A percentile compares a stretch with the other conserved stretches of the same genome.
Evolutionary conservation across 2,797 vertebrate genomes (phyloP).

Genomic region (Propithecus perrieri): DNA sequence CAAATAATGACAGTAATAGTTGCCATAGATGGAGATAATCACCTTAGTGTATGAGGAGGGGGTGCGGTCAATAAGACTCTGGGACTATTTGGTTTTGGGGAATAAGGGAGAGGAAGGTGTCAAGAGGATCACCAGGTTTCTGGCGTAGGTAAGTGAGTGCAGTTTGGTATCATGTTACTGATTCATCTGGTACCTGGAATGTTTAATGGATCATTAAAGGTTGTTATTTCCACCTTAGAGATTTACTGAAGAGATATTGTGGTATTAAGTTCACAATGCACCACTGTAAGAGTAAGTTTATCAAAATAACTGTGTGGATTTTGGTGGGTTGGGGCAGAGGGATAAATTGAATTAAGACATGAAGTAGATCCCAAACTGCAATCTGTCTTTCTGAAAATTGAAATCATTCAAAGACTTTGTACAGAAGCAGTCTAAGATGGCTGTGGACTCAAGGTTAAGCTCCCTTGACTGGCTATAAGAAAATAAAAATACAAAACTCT

Average conservation of each 20-base stretch:
- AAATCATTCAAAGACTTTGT: neutral
- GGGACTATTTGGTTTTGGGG: neutral
- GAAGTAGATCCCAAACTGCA: neutral
- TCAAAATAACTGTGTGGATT: neutral
- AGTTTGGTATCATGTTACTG: neutral
- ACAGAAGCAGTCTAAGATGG: neutral
- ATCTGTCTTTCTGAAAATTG: conserved; percentile 13
- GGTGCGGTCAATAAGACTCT: neutral
- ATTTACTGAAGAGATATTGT: conserved; percentile 46
- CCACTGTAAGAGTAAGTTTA: neutral
- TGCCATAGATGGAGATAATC: neutral
- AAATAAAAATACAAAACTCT: conserved; percentile 33
- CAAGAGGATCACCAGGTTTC: neutral
- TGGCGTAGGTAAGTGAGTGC: neutral
- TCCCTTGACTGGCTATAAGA: neutral
- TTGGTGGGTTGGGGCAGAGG: neutral
- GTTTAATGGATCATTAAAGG: conserved; percentile 46
- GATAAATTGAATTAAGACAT: neutral
- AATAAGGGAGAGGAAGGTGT: neutral
- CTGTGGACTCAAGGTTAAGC: neutral
- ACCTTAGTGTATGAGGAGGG: neutral
- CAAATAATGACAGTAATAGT: neutral
- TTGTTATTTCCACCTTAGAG: conserved; percentile 53
- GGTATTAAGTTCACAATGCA: neutral
- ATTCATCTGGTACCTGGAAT: neutral